phyloP scores from a whole-genome alignment of 2,113 vertebrate species.

The Toxostoma redivivum region DNA sequence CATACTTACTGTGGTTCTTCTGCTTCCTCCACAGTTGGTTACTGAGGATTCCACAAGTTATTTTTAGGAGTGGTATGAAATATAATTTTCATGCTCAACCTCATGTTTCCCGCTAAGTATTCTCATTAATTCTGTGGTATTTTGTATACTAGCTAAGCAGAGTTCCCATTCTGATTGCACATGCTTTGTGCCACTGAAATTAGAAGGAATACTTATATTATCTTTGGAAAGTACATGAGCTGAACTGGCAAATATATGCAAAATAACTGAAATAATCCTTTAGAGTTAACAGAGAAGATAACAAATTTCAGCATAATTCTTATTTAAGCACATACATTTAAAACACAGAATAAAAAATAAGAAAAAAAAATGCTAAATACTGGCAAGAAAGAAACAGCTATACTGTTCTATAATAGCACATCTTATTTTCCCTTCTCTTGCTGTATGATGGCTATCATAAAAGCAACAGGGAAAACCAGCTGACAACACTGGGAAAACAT shows the following conservation, averaged over 20 bases:
- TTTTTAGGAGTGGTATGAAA: neutral
- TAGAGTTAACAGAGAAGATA: neutral
- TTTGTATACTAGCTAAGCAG: neutral
- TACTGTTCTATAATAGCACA: neutral
- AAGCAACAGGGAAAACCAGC: neutral
- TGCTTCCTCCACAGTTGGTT: constrained; percentile 24
- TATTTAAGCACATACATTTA: neutral
- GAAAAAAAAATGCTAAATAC: neutral
- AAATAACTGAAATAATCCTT: neutral
- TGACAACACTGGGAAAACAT: neutral
- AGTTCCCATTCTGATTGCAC: neutral
- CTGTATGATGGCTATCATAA: neutral
- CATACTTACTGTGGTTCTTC: neutral
- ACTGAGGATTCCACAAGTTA: constrained; percentile 31
- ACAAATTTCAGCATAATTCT: neutral
- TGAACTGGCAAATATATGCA: neutral
- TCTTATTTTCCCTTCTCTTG: neutral
- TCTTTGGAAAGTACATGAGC: neutral
- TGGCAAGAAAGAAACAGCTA: neutral
- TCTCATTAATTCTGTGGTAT: neutral
- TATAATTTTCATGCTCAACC: neutral
- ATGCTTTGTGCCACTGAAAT: neutral
- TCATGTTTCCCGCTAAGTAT: neutral
- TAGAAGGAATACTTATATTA: neutral
- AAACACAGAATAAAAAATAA: neutral